Base-by-base conservation (phyloP, 2,113 vertebrate species). In the Montifringilla adamsi region DNA sequence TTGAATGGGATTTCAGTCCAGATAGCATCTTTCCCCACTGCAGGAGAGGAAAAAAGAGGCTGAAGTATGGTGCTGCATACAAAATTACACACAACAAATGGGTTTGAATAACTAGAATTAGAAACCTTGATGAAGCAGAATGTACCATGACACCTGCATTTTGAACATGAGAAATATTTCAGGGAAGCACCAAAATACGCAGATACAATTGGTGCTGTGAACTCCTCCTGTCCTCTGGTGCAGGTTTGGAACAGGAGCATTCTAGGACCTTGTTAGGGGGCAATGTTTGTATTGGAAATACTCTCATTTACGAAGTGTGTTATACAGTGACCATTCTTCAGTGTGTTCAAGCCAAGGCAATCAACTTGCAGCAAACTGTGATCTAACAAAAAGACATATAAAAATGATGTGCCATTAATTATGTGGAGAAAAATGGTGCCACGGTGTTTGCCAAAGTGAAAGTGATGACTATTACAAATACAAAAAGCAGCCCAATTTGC, bases 1-100 rank as follows among this genome's bases (percentile, higher is more conserved):
- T 98, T 98, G 92, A 99, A 99, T 7, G 98, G 98, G 80, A 99
- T 99, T 97, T 99, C 98, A 30, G 99, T 99, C 99, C 99, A 99
- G 95, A 99, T 99, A 85, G 99, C 99, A 88, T 98, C 99, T 98
- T 99, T 99, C 87, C 99, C 99, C 98, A 96, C 98, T 98, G 89
- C 63, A 84, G 37, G 35, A 95, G 44, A 90, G 63, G 56, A 97
- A 94, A 44, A 86, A 52, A 77, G 27, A 74, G 49, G 31, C 23
- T 87, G 44, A 46, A 79, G 80, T 27, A 80, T 15, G 63, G 81
- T 60, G 63, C 44, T 56, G 37, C 14, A 19, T 56, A 78, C 8
- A 77, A 47, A 94, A 41, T 53, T 18, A 41, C 10, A 20, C 15
- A 44, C 13, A 33, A 74, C 31, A 93, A 63, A 78, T 41, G 39